Evolutionary conservation across 1,140 invertebrate genomes (phyloP), one percentile per base, ranked within the genome.

Genomic region (Diabrotica undecimpunctata): DNA sequence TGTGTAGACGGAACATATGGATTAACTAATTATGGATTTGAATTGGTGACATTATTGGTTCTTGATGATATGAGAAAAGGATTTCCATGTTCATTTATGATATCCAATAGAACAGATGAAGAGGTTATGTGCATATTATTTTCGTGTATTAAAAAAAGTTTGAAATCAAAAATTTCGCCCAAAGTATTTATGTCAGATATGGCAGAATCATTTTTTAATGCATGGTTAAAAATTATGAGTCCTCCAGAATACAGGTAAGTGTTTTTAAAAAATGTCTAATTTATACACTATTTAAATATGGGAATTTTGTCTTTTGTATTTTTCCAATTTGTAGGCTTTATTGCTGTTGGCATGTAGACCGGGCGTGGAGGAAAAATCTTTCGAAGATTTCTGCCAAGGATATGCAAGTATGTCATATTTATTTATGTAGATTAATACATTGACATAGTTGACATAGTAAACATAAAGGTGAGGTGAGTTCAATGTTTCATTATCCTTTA

Each of bases 151-250:
- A 52, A 63, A 61, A 35, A 35, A 14, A 39, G 36, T 14, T 11
- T 58, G 41, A 58, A 39, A 2, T 12, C 14, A 5, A 12, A 39
- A 11, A 35, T 61, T 10, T 9, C 12, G 14, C 5, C 66, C 8
- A 68, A 62, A 59, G 56, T 65, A 39, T 68, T 70, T 52, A 70
- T 68, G 68, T 68, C 66, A 5, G 63, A 70, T 52, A 54, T 62
- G 35, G 39, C 14, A 5, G 10, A 39, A 39, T 25, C 51, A 55
- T 61, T 54, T 58, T 66, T 57, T 14, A 58, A 67, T 52, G 52
- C 65, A 13, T 70, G 65, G 68, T 37, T 51, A 36, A 11, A 54
- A 54, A 52, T 69, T 25, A 66, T 69, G 67, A 11, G 6, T 11
- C 35, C n/a, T 8, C 36, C 63, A 0, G 8, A 65, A 53, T 59